These are phyloP conservation scores for Coregonus ussuriensis DNA, from an alignment of 2,797 vertebrate genomes.

Conservation along the genomic window DNA sequence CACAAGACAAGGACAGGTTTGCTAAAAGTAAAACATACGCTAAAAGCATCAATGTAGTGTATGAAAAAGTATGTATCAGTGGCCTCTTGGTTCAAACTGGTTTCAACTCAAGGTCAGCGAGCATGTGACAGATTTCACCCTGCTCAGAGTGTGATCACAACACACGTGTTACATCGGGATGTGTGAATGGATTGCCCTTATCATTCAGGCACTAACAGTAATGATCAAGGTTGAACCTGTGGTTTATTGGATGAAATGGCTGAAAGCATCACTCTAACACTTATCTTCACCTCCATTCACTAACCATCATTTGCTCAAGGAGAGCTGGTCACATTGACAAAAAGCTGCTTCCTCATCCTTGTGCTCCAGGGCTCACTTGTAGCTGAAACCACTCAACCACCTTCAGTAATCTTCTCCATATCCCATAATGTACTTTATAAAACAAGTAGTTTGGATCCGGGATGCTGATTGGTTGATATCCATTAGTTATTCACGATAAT, in stretches of 20 bases:
- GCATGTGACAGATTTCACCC: conserved; percentile 10
- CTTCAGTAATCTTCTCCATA: too few relatives aligned
- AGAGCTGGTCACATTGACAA: neutral
- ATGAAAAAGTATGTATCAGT: neutral
- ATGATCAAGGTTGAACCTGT: neutral
- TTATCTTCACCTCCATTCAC: neutral
- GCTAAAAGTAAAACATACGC: neutral
- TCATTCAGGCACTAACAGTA: conserved; percentile 7
- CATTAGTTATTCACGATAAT: too few relatives aligned
- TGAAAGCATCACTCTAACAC: neutral
- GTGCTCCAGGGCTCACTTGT: neutral
- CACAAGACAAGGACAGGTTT: neutral
- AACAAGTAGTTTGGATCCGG: too few relatives aligned
- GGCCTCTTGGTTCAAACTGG: conserved; percentile 8
- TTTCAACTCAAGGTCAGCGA: conserved; percentile 23
- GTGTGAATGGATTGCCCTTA: conserved; percentile 3
- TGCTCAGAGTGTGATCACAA: neutral
- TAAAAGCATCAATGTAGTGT: neutral
- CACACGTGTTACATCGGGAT: neutral
- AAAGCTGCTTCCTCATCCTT: neutral
- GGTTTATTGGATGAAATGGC: neutral
- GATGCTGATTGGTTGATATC: too few relatives aligned
- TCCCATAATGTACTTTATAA: too few relatives aligned
- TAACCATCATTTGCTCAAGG: neutral
- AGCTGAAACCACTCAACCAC: too few relatives aligned